phyloP scores from a whole-genome alignment of 2,113 vertebrate species.

The Colossoma macropomum region DNA sequence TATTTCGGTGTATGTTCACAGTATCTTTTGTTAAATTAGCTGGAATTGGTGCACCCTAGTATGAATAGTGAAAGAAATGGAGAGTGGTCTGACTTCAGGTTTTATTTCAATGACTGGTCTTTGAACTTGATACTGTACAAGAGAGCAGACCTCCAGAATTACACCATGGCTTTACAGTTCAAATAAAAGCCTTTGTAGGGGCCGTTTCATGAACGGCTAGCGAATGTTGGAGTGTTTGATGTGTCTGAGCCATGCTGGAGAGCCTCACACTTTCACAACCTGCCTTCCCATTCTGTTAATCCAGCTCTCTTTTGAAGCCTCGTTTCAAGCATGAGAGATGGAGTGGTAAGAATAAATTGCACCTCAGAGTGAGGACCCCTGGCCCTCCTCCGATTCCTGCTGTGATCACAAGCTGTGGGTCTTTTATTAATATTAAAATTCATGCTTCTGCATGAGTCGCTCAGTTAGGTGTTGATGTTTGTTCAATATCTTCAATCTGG shows the following conservation, averaged over 20 bases:
- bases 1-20: background rate
- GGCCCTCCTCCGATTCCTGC: constrained; percentile 69
- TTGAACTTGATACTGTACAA: constrained; percentile 16
- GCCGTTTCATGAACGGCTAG: background rate
- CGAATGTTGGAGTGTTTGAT: constrained; percentile 58
- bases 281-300: constrained; percentile 66
- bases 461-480: constrained; percentile 70
- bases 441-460: constrained; percentile 65
- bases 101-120: constrained; percentile 24
- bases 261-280: constrained; percentile 44
- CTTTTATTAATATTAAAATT: constrained; percentile 78
- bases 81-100: background rate
- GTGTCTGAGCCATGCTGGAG: constrained; percentile 50
- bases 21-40: background rate
- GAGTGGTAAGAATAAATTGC: constrained; percentile 76
- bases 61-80: background rate
- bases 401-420: constrained; percentile 77
- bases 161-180: background rate
- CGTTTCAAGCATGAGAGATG: constrained; percentile 75
- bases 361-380: constrained; percentile 67
- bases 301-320: constrained; percentile 73
- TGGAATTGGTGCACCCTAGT: background rate
- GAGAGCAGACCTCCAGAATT: background rate
- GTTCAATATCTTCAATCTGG: constrained; percentile 61
- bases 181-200: constrained; percentile 16